A percentile compares a stretch with the other conserved stretches of the same genome.
Conservation (phyloP, 2,888 invertebrate species). For the Bellardia pandia region DNA sequence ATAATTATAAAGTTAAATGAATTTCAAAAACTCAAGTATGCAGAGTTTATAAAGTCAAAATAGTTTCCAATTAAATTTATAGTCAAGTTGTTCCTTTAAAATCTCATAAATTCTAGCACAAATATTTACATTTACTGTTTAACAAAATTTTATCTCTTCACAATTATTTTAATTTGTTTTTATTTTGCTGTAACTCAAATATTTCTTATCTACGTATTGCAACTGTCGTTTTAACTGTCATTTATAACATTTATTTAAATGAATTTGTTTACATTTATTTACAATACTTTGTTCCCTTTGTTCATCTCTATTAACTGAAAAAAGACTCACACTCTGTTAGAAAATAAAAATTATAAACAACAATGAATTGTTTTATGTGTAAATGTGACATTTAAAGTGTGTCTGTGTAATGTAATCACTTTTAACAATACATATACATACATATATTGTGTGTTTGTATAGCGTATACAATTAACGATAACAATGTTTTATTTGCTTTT, state of each 20-base stretch:
- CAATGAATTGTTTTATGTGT: slow-evolving; percentile 4
- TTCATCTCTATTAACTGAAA: background rate
- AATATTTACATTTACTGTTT: background rate
- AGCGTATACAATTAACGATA: slow-evolving; percentile 25
- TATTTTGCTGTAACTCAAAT: background rate
- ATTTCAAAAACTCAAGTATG: no score
- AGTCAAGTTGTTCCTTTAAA: no score
- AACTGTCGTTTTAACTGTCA: slow-evolving; percentile 66
- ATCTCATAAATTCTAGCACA: background rate
- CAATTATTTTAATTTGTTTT: slow-evolving; percentile 25
- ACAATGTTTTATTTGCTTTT: slow-evolving; percentile 35
- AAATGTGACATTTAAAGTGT: background rate
- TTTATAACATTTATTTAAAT: slow-evolving; percentile 62
- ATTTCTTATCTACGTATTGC: slow-evolving; percentile 59
- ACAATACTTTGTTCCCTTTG: slow-evolving; percentile 12
- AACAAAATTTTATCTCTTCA: slow-evolving; percentile 17
- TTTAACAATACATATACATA: background rate
- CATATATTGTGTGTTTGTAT: background rate
- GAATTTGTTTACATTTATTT: slow-evolving; percentile 48
- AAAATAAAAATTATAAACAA: background rate
- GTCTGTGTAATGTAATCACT: background rate
- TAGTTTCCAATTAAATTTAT: no score
- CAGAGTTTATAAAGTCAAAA: no score
- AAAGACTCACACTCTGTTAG: background rate
- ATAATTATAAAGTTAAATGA: no score